A percentile compares a stretch with the other conserved stretches of the same genome.
These are phyloP conservation scores for Macaca mulatta DNA, from an alignment of 2,113 vertebrate genomes.

Conservation along the genomic window DNA sequence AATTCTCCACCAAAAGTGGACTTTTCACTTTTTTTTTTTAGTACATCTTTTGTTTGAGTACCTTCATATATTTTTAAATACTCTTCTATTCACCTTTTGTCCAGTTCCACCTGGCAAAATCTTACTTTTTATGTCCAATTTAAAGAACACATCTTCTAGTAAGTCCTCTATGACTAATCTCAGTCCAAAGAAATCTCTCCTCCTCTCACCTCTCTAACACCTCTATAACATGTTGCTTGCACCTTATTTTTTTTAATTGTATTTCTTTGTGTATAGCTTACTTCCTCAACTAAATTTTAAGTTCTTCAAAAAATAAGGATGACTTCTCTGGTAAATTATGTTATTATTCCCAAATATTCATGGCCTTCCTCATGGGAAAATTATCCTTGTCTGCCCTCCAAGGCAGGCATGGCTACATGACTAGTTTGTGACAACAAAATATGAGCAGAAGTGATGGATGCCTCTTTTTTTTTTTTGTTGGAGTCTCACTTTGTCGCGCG, in stretches of 20 bases:
- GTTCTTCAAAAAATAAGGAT: background rate
- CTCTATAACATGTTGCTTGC: background rate
- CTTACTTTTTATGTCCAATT: background rate
- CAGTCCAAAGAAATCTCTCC: background rate
- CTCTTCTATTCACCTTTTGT: background rate
- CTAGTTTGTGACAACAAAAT: background rate
- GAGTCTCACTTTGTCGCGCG: rapidly evolving
- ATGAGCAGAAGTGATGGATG: background rate
- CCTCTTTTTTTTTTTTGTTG: background rate
- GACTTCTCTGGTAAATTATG: background rate
- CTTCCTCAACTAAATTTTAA: background rate
- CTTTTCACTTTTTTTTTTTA: background rate
- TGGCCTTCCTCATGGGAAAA: background rate
- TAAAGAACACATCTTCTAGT: background rate
- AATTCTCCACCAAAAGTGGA: background rate
- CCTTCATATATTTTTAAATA: background rate
- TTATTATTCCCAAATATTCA: conserved; percentile 1
- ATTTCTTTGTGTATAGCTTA: background rate
- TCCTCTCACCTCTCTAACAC: background rate
- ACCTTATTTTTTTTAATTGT: background rate
- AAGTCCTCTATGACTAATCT: background rate
- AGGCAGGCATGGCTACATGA: background rate
- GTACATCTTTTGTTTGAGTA: background rate
- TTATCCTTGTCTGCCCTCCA: background rate
- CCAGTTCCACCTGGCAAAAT: background rate